Evolutionary conservation across 2,113 vertebrate genomes (phyloP).

Genomic region (Entelurus aequoreus): DNA sequence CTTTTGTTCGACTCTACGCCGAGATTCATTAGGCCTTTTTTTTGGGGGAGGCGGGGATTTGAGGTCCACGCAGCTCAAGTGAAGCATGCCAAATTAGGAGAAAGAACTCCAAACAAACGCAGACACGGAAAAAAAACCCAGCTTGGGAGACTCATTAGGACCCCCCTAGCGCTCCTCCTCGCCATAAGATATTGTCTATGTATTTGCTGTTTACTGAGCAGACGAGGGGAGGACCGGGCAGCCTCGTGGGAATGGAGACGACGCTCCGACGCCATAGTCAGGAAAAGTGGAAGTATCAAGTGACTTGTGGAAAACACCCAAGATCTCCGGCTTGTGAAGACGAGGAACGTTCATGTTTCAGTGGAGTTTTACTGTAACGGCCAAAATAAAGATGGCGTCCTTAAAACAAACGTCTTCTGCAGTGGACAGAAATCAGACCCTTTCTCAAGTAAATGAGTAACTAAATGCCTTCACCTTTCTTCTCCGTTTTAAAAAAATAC

Average conservation of each 20-base stretch:
- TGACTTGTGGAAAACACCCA: background rate
- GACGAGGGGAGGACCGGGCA: background rate
- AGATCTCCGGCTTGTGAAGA: background rate
- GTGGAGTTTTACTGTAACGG: background rate
- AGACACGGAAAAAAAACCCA: background rate
- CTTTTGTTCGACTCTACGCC: background rate
- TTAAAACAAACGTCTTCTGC: too few species aligned
- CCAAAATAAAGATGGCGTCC: too few species aligned
- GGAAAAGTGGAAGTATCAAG: background rate
- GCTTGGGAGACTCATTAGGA: conserved; percentile 13
- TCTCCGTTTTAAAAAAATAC: too few species aligned
- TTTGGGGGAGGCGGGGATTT: background rate
- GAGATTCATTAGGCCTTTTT: conserved; percentile 5
- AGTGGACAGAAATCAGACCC: too few species aligned
- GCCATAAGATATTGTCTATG: too few species aligned
- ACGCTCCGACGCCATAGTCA: background rate
- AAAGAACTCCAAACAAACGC: conserved; percentile 1
- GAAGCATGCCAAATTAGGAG: conserved; percentile 7
- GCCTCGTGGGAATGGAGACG: background rate
- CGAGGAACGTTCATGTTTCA: background rate
- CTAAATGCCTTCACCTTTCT: too few species aligned
- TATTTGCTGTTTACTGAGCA: background rate
- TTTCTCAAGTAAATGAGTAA: too few species aligned
- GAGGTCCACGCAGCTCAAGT: conserved; percentile 5
- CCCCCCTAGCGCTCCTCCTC: background rate